Evolutionary conservation across 2,113 vertebrate genomes (phyloP).

Genomic region (Carassius gibelio): DNA sequence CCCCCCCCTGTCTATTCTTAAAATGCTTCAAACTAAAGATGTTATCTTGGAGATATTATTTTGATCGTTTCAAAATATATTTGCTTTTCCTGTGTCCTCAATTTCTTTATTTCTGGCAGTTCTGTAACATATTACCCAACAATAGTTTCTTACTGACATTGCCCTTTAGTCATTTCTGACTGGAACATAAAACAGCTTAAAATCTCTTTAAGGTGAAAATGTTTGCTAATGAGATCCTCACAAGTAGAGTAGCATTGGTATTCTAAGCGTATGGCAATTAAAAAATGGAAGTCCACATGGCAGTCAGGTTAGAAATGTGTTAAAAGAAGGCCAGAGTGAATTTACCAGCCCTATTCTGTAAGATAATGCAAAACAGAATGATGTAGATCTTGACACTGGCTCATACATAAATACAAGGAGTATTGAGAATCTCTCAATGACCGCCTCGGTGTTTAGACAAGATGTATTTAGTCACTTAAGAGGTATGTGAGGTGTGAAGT

Average conservation of each 20-base stretch:
- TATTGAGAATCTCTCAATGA: neutral
- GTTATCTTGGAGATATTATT: neutral
- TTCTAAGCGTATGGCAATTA: neutral
- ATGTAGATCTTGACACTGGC: neutral
- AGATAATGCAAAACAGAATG: neutral
- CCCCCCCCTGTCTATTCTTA: neutral
- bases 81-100: neutral
- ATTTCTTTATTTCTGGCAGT: neutral
- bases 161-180: neutral
- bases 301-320: constrained; percentile 2
- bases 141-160: neutral
- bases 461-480: neutral
- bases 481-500: constrained; percentile 19
- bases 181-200: neutral
- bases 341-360: neutral
- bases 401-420: neutral
- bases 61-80: neutral
- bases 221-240: neutral
- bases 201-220: too few relatives aligned
- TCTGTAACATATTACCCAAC: neutral
- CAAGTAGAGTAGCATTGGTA: neutral
- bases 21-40: neutral
- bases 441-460: neutral
- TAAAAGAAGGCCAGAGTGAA: neutral
- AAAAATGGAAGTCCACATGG: neutral